Evolutionary conservation across 2,113 vertebrate species (phyloP).

Genomic region (Heteronetta atricapilla): DNA sequence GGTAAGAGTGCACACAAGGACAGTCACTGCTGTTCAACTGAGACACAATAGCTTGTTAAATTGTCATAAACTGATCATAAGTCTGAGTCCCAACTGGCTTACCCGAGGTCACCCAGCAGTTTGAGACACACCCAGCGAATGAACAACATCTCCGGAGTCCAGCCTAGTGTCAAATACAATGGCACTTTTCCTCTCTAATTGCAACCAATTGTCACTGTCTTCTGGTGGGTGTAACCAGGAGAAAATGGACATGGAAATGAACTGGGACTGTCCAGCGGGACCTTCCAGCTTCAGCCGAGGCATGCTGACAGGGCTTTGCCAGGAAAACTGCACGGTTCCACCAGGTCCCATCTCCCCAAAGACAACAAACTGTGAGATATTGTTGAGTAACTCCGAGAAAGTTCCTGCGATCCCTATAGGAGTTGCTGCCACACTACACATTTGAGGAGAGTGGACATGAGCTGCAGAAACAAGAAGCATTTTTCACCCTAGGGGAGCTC

Average conservation of each 20-base stretch:
- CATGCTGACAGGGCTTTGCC: background rate
- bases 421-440: background rate
- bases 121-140: slow-evolving; percentile 57
- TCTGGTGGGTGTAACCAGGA: slow-evolving; percentile 12
- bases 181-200: slow-evolving; percentile 56
- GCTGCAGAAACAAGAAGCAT: background rate
- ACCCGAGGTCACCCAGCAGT: slow-evolving; percentile 62
- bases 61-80: slow-evolving; percentile 63
- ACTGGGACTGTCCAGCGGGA: background rate
- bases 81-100: slow-evolving; percentile 62
- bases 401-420: background rate
- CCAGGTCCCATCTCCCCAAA: background rate
- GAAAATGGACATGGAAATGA: slow-evolving; percentile 29
- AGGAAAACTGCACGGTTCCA: background rate
- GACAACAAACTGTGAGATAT: background rate
- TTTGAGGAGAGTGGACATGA: background rate
- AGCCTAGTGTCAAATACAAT: slow-evolving; percentile 38
- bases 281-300: background rate
- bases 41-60: slow-evolving; percentile 73
- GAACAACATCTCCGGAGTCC: slow-evolving; percentile 41
- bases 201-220: slow-evolving; percentile 41
- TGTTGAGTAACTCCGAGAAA: background rate
- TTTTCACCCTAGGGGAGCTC: background rate
- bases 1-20: slow-evolving; percentile 64
- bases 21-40: slow-evolving; percentile 55